A percentile compares a stretch with the other conserved stretches of the same genome.
These are phyloP conservation scores for Noctua comes DNA, from an alignment of 2,888 invertebrate species.

Conservation along the genomic window DNA sequence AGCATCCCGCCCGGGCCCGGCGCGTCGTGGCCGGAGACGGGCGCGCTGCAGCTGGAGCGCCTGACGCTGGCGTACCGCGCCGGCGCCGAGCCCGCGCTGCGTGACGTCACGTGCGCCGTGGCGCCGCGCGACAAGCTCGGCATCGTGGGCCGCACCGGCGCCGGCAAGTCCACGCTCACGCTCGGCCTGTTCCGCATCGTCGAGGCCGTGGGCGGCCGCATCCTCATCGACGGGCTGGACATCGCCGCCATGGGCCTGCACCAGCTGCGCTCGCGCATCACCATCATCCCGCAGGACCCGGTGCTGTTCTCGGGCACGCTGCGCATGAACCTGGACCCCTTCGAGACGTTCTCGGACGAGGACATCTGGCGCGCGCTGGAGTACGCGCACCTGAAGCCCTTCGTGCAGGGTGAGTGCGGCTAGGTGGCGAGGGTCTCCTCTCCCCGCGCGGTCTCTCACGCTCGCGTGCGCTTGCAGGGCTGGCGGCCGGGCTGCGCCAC, in stretches of 20 bases:
- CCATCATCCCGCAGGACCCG: constrained; percentile 98
- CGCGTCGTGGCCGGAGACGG: constrained; percentile 95
- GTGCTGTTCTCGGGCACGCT: constrained; percentile 98
- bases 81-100: constrained; percentile 96
- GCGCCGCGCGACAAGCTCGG: constrained; percentile 96
- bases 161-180: constrained; percentile 97
- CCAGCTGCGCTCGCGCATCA: constrained; percentile 94
- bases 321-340: constrained; percentile 98
- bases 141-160: constrained; percentile 97
- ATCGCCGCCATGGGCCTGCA: constrained; percentile 96
- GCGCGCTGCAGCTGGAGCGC: constrained; percentile 94
- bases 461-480: constrained; percentile 79
- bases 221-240: constrained; percentile 95
- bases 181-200: constrained; percentile 94
- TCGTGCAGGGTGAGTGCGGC: constrained; percentile 91
- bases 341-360: constrained; percentile 93
- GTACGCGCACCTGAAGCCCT: constrained; percentile 96
- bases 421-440: background rate
- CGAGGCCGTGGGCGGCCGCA: constrained; percentile 95
- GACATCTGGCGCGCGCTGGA: constrained; percentile 97
- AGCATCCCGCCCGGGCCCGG: constrained; percentile 91
- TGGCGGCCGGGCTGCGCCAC: constrained; percentile 94
- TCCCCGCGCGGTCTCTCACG: background rate
- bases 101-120: constrained; percentile 94
- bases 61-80: constrained; percentile 96